These are phyloP conservation scores for Zootoca vivipara DNA, from an alignment of 2,113 vertebrate genomes.

Conservation along the genomic window DNA sequence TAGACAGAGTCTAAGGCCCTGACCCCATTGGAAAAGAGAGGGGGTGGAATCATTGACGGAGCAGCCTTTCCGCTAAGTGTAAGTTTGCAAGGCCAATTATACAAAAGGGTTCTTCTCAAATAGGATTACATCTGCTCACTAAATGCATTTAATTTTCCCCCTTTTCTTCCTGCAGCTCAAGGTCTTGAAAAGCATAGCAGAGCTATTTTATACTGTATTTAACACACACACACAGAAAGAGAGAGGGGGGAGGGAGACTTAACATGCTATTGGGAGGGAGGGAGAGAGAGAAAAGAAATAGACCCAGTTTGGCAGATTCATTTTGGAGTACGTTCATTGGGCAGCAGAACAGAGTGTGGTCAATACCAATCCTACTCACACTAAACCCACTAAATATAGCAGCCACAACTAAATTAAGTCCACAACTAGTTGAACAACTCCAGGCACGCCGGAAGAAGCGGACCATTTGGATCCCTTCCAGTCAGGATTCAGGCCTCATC, in stretches of 20 bases:
- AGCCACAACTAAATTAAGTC: too few species aligned
- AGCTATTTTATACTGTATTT: background rate
- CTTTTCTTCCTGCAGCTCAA: conserved; percentile 9
- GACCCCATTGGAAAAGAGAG: conserved; percentile 19
- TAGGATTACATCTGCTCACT: conserved; percentile 37
- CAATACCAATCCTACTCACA: too few species aligned
- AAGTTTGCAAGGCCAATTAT: conserved; percentile 28
- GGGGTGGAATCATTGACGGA: background rate
- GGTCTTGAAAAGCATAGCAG: background rate
- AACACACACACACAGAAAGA: background rate
- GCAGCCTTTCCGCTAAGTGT: conserved; percentile 20
- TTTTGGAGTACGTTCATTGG: background rate
- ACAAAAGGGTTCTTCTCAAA: conserved; percentile 44
- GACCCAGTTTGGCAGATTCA: too few species aligned
- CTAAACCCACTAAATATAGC: too few species aligned
- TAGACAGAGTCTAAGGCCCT: too few species aligned
- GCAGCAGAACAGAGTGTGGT: background rate
- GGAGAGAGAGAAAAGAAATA: too few species aligned
- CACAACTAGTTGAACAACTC: too few species aligned
- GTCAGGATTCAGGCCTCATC: too few species aligned
- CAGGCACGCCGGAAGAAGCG: too few species aligned
- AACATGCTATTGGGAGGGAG: background rate
- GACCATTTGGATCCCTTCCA: too few species aligned
- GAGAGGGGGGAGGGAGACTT: background rate
- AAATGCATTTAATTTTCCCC: conserved; percentile 16